Conservation (phyloP, 1,140 invertebrate genomes). For the Kradibia gibbosae region DNA sequence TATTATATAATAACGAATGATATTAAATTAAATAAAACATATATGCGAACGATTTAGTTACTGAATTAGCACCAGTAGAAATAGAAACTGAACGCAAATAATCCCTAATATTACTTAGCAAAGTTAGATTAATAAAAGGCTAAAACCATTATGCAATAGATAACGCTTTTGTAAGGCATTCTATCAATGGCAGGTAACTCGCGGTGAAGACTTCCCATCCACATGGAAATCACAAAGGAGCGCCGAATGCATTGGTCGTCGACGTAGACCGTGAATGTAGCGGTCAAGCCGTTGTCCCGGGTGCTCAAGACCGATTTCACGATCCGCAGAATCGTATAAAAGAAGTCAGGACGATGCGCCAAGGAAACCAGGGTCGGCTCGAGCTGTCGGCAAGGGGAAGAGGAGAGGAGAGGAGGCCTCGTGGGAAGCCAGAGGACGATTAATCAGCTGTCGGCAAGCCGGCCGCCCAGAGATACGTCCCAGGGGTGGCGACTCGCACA, state of each 20-base stretch:
- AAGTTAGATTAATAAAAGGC: too few species aligned
- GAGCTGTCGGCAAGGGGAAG: too few species aligned
- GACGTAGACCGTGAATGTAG: neutral
- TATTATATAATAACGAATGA: too few species aligned
- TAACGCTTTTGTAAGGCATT: conserved; percentile 1
- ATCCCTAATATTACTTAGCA: too few species aligned
- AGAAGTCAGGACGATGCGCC: conserved; percentile 31
- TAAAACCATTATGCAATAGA: neutral
- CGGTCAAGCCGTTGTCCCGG: neutral
- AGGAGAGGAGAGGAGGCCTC: conserved; percentile 49
- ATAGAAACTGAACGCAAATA: too few species aligned
- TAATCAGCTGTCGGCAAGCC: conserved; percentile 74
- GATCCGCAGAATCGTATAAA: conserved; percentile 41
- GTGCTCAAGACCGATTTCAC: neutral
- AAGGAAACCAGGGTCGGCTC: too few species aligned
- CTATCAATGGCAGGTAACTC: neutral
- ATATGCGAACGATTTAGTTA: too few species aligned
- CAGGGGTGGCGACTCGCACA: conserved; percentile 67
- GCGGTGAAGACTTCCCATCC: neutral
- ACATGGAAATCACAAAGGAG: neutral
- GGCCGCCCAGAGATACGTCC: conserved; percentile 64
- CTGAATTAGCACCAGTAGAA: too few species aligned
- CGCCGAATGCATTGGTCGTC: neutral
- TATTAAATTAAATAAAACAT: too few species aligned
- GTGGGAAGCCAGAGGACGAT: conserved; percentile 68